phyloP scores from a whole-genome alignment of 2,113 vertebrate genomes.

The Catharus bicknelli region DNA sequence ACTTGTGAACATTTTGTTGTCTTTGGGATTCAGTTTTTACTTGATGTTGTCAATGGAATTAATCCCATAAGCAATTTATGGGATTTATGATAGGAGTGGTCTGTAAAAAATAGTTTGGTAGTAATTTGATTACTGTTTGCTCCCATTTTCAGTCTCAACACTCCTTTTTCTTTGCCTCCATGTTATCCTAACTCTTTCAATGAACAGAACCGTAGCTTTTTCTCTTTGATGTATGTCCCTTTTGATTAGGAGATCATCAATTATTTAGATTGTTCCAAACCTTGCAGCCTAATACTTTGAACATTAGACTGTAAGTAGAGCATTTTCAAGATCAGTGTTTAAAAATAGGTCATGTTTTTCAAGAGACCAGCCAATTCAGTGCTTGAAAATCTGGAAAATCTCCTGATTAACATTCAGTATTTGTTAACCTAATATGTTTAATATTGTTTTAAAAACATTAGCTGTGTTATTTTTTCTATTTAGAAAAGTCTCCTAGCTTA shows the following conservation, averaged over 20 bases:
- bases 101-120: background rate
- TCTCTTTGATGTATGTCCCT: conserved; percentile 66
- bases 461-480: background rate
- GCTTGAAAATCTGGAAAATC: conserved; percentile 44
- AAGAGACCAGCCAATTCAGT: conserved; percentile 32
- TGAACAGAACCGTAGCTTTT: conserved; percentile 43
- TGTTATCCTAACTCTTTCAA: conserved; percentile 40
- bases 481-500: background rate
- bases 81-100: background rate
- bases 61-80: conserved; percentile 18
- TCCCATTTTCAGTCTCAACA: background rate
- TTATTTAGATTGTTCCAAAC: conserved; percentile 70
- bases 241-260: conserved; percentile 70
- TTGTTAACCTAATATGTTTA: conserved; percentile 17
- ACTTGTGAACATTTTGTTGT: background rate
- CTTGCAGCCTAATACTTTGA: conserved; percentile 65
- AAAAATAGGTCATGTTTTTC: conserved; percentile 72
- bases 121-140: background rate
- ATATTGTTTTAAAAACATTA: conserved; percentile 21
- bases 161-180: background rate
- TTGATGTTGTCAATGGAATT: conserved; percentile 6
- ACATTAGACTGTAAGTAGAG: conserved; percentile 61
- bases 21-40: background rate
- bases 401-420: conserved; percentile 37
- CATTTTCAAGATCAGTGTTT: conserved; percentile 64